A percentile compares a stretch with the other conserved stretches of the same genome.
Evolutionary conservation across 2,797 vertebrate genomes (phyloP).

Genomic region (Gallirallus australis): DNA sequence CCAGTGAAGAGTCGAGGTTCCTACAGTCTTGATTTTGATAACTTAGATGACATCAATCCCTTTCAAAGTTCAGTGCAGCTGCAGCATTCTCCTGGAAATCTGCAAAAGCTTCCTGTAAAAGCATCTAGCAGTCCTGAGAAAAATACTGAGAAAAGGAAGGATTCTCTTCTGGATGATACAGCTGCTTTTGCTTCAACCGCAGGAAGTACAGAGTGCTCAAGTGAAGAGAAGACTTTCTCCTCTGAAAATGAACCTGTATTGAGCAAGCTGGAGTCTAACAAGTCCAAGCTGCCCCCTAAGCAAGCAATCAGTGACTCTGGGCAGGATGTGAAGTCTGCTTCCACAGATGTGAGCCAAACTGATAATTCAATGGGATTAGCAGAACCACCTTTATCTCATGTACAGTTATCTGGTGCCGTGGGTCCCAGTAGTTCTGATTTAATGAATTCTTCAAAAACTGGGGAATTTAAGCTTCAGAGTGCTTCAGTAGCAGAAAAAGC

Average conservation of each 20-base stretch:
- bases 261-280: not conserved
- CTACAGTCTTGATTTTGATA: constrained; percentile 79
- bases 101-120: not conserved
- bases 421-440: constrained; percentile 73
- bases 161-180: not conserved
- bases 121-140: not conserved
- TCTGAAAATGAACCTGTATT: not conserved
- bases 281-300: not conserved
- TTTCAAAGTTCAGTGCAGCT: constrained; percentile 45
- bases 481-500: constrained; percentile 37
- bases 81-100: constrained; percentile 63
- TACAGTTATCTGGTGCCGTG: constrained; percentile 66
- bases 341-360: not conserved
- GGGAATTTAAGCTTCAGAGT: constrained; percentile 73
- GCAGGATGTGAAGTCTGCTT: not conserved
- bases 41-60: constrained; percentile 10
- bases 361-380: not conserved
- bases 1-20: constrained; percentile 81
- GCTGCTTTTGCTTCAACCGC: not conserved
- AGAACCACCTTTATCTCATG: constrained; percentile 40
- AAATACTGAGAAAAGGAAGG: not conserved
- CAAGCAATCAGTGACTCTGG: not conserved
- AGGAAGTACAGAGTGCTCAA: not conserved
- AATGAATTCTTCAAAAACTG: constrained; percentile 73
- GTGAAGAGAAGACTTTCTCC: not conserved